Base-by-base conservation (phyloP, 2,797 vertebrate genomes). In the Garrulus glandarius region DNA sequence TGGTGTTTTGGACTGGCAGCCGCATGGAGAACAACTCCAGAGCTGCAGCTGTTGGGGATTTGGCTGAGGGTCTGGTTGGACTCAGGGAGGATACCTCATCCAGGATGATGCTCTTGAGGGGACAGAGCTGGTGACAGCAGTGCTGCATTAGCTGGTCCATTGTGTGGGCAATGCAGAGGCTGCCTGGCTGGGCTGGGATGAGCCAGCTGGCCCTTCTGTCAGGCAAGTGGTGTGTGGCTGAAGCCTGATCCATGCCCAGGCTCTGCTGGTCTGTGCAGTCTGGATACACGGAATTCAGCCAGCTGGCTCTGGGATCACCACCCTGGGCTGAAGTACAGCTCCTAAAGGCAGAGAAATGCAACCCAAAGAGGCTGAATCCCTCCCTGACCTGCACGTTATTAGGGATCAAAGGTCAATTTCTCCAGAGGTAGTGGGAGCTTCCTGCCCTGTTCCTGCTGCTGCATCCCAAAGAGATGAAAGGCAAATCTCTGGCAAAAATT, bases 381-480 rank as follows among this genome's bases (percentile, higher is more conserved):
- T 85, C 43, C 22, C 44, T 71, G 76, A 75, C 79, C 46, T 50
- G 22, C 39, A 3, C 11, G 0, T 37, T 55, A 9, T 23, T 88
- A 56, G 65, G 64, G 57, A 93, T 19, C 24, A 95, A 69, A 59
- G 87, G 88, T 78, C 87, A 86, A 0, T 69, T 88, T 68, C 65
- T 93, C 57, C 76, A 81, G 80, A 72, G 57, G 50, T 57, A 60
- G 43, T 0, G 2, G 39, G 41, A 91, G 18, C 49, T 83, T 71
- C 72, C 69, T 80, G 50, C 22, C 21, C 76, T 63, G 13, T 18
- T 67, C 72, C 56, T 59, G 39, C 76, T 93, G 92, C 52, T 5
- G 14, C 44, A 86, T 63, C 89, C 82, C 37, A 11, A 84, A 81
- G 72, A 88, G 69, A 88, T 94, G 82, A 94, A 96, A 96, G 63